phyloP scores from a whole-genome alignment of 2,888 invertebrate genomes.

The Caenorhabditis parvicauda region DNA sequence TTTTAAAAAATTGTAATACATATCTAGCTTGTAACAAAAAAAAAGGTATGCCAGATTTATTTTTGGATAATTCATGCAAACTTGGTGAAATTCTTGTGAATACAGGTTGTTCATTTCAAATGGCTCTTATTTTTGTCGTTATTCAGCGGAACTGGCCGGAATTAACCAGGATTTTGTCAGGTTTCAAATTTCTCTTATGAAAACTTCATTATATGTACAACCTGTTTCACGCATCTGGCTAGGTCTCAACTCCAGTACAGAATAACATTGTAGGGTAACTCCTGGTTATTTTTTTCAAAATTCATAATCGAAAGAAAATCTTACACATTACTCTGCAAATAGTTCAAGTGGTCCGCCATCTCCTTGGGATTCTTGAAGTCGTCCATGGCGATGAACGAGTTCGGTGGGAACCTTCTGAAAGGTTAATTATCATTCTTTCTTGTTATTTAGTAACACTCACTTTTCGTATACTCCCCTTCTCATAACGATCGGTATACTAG shows the following conservation, averaged over 20 bases:
- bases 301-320: too few relatives aligned
- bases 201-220: too few relatives aligned
- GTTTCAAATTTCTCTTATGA: too few relatives aligned
- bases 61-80: background rate
- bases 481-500: conserved; percentile 57
- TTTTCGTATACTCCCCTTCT: conserved; percentile 39
- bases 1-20: background rate
- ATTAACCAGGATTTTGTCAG: too few relatives aligned
- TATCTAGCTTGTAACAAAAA: background rate
- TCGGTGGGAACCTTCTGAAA: conserved; percentile 45
- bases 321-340: conserved; percentile 32
- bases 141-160: too few relatives aligned
- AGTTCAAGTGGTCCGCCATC: conserved; percentile 46
- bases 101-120: too few relatives aligned
- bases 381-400: conserved; percentile 58
- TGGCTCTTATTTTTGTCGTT: too few relatives aligned
- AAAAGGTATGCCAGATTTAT: background rate
- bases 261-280: too few relatives aligned
- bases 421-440: background rate
- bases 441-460: conserved; percentile 2
- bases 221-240: too few relatives aligned
- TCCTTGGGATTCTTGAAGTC: conserved; percentile 48
- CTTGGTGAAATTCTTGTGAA: background rate
- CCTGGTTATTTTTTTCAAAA: too few relatives aligned
- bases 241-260: too few relatives aligned